A percentile compares a stretch with the other conserved stretches of the same genome.
phyloP scores from a whole-genome alignment of 1,140 invertebrate genomes.

The Drosophila gunungcola region DNA sequence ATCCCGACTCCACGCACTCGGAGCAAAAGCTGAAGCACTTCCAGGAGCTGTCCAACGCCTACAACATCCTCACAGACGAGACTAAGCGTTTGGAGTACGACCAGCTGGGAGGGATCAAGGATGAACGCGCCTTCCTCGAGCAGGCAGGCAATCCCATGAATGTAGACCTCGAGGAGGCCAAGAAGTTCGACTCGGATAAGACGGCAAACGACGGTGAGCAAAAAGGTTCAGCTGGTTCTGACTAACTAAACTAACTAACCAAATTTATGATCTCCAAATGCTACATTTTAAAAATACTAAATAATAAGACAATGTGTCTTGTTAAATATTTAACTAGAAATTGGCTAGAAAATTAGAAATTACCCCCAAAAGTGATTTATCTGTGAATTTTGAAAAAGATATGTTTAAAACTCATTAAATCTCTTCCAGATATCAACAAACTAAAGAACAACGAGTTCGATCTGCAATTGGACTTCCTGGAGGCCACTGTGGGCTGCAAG shows the following conservation, averaged over 20 bases:
- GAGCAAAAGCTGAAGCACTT: conserved; percentile 91
- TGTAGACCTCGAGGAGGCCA: conserved; percentile 8
- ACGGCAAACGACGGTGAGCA: conserved; percentile 43
- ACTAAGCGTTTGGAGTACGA: conserved; percentile 92
- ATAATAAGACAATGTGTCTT: too few species aligned
- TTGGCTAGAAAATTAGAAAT: too few species aligned
- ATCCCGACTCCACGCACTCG: conserved; percentile 89
- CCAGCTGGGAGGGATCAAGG: conserved; percentile 66
- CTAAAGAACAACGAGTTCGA: conserved; percentile 50
- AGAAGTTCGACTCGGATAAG: conserved; percentile 1
- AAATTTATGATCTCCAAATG: too few species aligned
- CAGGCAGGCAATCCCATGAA: conserved; percentile 65
- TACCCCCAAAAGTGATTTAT: too few species aligned
- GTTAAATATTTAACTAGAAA: too few species aligned
- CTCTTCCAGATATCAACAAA: conserved; percentile 49
- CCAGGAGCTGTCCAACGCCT: conserved; percentile 95
- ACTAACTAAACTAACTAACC: too few species aligned
- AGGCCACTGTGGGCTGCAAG: conserved; percentile 72
- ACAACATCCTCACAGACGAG: conserved; percentile 92
- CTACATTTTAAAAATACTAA: too few species aligned
- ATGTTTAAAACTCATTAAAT: background rate
- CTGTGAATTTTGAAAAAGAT: too few species aligned
- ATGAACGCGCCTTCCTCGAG: conserved; percentile 68
- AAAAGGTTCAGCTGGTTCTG: background rate
- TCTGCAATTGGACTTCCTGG: conserved; percentile 60